phyloP scores from a whole-genome alignment of 2,888 invertebrate species.

The Pristionchus exspectatus region DNA sequence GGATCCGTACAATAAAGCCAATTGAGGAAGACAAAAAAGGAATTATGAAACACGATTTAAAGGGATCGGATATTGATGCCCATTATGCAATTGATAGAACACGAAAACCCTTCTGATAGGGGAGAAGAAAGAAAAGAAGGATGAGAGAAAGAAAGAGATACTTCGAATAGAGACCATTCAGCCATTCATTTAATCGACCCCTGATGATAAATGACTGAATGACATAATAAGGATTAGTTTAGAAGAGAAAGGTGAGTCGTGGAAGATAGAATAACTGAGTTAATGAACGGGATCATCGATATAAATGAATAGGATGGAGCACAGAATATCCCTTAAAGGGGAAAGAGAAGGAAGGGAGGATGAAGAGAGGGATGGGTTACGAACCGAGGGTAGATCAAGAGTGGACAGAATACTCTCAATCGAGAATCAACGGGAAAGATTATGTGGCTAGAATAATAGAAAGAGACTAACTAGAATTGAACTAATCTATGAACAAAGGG shows the following conservation, averaged over 20 bases:
- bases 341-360: no score
- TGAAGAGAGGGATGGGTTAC: background rate
- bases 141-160: background rate
- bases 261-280: constrained; percentile 17
- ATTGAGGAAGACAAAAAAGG: background rate
- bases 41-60: constrained; percentile 19
- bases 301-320: constrained; percentile 13
- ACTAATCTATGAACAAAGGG: background rate
- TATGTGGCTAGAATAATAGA: background rate
- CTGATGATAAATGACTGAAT: constrained; percentile 5
- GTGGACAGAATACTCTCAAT: constrained; percentile 41
- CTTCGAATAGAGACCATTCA: constrained; percentile 33
- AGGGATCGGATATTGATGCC: background rate
- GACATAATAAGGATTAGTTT: constrained; percentile 20
- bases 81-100: background rate
- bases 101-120: constrained; percentile 13
- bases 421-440: background rate
- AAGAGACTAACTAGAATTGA: background rate
- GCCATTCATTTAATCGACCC: constrained; percentile 22
- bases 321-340: background rate
- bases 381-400: constrained; percentile 10
- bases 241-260: constrained; percentile 21
- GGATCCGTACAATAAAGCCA: constrained; percentile 34
- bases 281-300: background rate
- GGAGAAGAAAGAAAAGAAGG: constrained; percentile 10